Conservation (phyloP, 2,797 vertebrate genomes). For the Peromyscus attwateri region DNA sequence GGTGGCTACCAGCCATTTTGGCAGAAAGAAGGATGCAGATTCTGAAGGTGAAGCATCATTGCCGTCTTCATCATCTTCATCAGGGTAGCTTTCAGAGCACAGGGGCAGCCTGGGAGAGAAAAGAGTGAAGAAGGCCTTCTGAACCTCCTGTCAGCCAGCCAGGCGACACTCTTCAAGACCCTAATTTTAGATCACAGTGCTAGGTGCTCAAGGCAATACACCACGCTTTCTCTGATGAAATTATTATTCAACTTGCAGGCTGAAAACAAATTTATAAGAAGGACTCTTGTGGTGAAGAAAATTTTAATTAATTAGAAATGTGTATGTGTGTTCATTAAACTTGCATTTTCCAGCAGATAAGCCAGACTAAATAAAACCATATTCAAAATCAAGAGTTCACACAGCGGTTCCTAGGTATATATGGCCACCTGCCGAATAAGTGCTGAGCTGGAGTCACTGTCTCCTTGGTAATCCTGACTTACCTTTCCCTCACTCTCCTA, state of each 20-base stretch:
- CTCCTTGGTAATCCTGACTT: background rate
- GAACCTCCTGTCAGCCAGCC: background rate
- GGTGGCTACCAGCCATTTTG: background rate
- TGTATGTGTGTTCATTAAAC: background rate
- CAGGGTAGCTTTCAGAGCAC: background rate
- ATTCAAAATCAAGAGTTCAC: slow-evolving; percentile 37
- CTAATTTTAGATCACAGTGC: background rate
- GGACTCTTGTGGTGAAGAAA: background rate
- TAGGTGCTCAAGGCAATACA: background rate
- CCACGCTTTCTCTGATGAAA: background rate
- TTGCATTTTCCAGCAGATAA: slow-evolving; percentile 49
- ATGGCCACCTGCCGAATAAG: background rate
- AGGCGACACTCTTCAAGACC: background rate
- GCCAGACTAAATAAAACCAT: slow-evolving; percentile 10
- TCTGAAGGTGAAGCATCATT: background rate
- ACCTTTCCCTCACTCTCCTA: background rate
- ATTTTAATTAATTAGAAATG: slow-evolving; percentile 21
- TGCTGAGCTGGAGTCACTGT: background rate
- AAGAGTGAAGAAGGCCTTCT: background rate
- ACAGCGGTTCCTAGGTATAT: slow-evolving; percentile 1
- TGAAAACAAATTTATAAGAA: background rate
- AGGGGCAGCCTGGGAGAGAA: background rate
- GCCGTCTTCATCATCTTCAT: background rate
- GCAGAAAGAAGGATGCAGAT: background rate
- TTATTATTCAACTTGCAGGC: slow-evolving; percentile 15